Conservation (phyloP, 1,140 invertebrate genomes). For the Drosophila tani region DNA sequence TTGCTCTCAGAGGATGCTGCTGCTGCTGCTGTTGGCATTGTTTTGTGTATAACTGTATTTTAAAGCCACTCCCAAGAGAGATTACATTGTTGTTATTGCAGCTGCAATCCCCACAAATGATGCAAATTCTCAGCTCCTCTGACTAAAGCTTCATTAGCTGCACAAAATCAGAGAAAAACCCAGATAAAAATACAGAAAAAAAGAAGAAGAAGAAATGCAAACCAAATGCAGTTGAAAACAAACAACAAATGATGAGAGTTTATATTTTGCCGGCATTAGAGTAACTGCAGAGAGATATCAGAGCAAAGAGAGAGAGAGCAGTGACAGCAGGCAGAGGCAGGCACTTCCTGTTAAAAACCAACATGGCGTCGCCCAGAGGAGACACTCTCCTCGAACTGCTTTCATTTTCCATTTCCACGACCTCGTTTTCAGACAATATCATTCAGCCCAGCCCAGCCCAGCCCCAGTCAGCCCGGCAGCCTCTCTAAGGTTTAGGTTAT, state of each 20-base stretch:
- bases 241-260: constrained; percentile 42
- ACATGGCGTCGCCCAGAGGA: constrained; percentile 49
- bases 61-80: constrained; percentile 72
- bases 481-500: constrained; percentile 22
- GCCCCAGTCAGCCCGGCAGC: constrained; percentile 12
- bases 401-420: constrained; percentile 85
- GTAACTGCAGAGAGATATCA: constrained; percentile 11
- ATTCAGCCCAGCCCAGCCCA: constrained; percentile 28
- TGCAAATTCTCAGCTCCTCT: constrained; percentile 3
- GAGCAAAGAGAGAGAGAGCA: neutral
- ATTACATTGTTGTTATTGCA: constrained; percentile 26
- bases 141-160: constrained; percentile 56
- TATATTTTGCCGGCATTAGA: constrained; percentile 59
- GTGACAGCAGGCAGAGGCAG: constrained; percentile 4
- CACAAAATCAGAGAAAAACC: constrained; percentile 11
- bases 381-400: constrained; percentile 68
- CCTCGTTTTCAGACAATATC: constrained; percentile 69
- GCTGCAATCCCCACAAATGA: constrained; percentile 4
- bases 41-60: constrained; percentile 42
- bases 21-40: constrained; percentile 12
- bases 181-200: constrained; percentile 5
- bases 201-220: constrained; percentile 7
- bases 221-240: constrained; percentile 22
- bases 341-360: constrained; percentile 48
- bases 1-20: constrained; percentile 1